Percentiles rank a stretch among this genome's conserved stretches.
Evolutionary conservation across 2,888 invertebrate genomes (phyloP).

Genomic region (Brachycybe producta): DNA sequence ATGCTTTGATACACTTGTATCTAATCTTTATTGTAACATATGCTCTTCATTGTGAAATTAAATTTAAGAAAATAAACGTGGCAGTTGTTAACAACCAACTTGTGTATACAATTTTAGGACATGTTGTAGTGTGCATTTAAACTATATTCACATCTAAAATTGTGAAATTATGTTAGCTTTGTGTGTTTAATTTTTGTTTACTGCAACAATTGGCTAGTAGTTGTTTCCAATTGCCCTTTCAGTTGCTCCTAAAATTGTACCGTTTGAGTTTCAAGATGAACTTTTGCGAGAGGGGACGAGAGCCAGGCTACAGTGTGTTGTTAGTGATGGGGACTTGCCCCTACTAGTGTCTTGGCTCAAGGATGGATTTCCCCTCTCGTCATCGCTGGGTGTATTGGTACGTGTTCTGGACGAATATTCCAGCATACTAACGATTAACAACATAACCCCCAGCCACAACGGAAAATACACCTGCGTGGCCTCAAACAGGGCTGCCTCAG

Average conservation of each 20-base stretch:
- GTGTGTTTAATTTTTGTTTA: no score
- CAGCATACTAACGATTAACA: conserved; percentile 15
- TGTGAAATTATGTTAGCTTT: no score
- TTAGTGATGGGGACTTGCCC: conserved; percentile 31
- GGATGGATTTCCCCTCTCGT: conserved; percentile 35
- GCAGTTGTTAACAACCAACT: no score
- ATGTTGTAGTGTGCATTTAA: no score
- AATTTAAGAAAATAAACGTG: no score
- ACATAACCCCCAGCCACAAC: conserved; percentile 8
- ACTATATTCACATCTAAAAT: no score
- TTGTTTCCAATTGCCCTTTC: no score
- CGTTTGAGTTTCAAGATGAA: conserved; percentile 22
- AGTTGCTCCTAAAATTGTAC: conserved; percentile 21
- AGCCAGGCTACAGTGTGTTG: conserved; percentile 18
- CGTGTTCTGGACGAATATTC: conserved; percentile 12
- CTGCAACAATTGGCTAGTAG: no score
- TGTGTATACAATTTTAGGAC: no score
- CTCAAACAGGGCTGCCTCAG: conserved; percentile 14
- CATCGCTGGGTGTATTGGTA: conserved; percentile 1
- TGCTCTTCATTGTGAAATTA: no score
- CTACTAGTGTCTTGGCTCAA: conserved; percentile 53
- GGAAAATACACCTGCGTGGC: conserved; percentile 15
- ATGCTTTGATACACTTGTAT: no score
- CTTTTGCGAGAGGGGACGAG: conserved; percentile 50
- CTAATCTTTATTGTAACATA: no score